Evolutionary conservation across 2,113 vertebrate genomes (phyloP), one percentile per base, ranked within the genome.

Genomic region (Phalacrocorax aristotelis): DNA sequence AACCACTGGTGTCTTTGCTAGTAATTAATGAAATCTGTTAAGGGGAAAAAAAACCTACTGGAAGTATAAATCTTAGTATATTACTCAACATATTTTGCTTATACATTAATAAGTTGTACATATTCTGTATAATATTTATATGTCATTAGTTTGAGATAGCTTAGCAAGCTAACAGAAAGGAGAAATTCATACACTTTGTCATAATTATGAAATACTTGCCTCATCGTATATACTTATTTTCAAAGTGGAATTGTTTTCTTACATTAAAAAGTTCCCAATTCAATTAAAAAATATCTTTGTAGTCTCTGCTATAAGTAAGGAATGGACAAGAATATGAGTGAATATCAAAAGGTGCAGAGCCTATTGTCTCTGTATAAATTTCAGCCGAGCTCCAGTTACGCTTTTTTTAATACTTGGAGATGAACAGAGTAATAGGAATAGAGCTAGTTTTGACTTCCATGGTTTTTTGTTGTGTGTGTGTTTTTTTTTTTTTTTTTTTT

Each of bases 141-240:
- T 38, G 49, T 10, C 9, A 78, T 64, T 88, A 81, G 5, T 82
- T 76, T 48, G 21, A 75, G 89, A 65, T 76, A 61, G 32, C 34
- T 69, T 69, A 75, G 46, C n/a, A 97, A 87, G 48, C 18, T 95
- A 70, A 89, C 46, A 71, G 52, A 70, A 71, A 34, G 38, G 57
- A 97, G 96, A 52, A 93, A 66, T 54, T 86, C 34, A 77, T 95
- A 61, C 26, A 75, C 46, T 91, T 96, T 89, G 20, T 79, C 29
- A 36, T 68, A 96, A 52, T 54, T 87, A 65, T 42, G 36, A 87
- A 95, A 57, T 74, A 57, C 16, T 82, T 70, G 9, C 76, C 27
- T 78, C 51, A 25, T 62, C 19, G 25, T 74, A 21, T 79, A 34
- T 60, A 54, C 23, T 55, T 74, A 34, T 42, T 89, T 96, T 90